Evolutionary conservation across 2,113 vertebrate genomes (phyloP).

Genomic region (Tapirus terrestris): DNA sequence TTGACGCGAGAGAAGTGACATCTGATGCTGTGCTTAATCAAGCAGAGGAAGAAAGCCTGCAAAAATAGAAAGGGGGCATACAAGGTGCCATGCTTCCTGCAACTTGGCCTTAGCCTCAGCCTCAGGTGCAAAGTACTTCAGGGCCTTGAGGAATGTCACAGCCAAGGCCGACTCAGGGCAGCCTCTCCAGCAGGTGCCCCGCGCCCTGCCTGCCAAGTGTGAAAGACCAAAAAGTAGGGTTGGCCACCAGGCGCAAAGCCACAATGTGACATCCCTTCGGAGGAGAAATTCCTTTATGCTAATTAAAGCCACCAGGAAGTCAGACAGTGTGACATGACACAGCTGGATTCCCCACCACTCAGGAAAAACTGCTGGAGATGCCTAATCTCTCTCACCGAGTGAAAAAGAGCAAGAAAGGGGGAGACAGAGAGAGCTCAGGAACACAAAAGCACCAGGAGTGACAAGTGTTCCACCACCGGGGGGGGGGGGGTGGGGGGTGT

Average conservation of each 20-base stretch:
- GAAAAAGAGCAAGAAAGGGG: constrained; percentile 53
- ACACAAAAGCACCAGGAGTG: constrained; percentile 60
- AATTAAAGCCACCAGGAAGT: constrained; percentile 63
- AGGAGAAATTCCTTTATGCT: constrained; percentile 56
- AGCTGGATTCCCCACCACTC: constrained; percentile 75
- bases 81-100: not conserved
- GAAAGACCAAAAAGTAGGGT: constrained; percentile 25
- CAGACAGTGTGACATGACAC: constrained; percentile 55
- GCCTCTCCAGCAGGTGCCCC: not conserved
- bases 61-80: not conserved
- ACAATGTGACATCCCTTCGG: not conserved
- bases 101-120: not conserved
- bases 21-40: constrained; percentile 29
- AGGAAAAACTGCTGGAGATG: constrained; percentile 70
- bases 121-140: not conserved
- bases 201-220: not conserved
- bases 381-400: constrained; percentile 59
- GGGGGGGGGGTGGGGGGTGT: not conserved
- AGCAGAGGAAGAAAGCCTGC: not conserved
- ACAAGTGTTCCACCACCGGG: constrained; percentile 19
- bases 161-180: not conserved
- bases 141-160: not conserved
- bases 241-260: not conserved
- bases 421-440: not conserved
- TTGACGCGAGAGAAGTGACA: not conserved